Evolutionary conservation across 2,888 invertebrate species (phyloP), one percentile per base, ranked within the genome.

Genomic region (Dendrolimus houi): DNA sequence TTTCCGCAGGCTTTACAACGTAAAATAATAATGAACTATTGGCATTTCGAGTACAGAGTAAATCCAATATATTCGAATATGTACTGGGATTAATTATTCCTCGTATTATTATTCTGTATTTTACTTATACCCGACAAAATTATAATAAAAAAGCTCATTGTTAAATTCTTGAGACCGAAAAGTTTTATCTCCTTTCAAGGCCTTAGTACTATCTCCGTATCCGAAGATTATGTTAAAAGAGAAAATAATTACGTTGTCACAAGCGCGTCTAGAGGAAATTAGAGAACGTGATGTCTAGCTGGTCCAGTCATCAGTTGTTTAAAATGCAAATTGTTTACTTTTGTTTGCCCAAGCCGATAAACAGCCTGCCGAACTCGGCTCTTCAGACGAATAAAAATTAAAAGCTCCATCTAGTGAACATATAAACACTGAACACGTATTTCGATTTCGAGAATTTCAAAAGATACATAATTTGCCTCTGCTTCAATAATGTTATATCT

Each of bases 281-380:
- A 81, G 72, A 78, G 74, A 72, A 69, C 72, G 67, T 72, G 65
- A 68, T 71, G 77, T 71, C 69, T 75, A 71, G 74, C 75, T 74
- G 71, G 77, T 72, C 75, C 76, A 79, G 85, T 86, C 85, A 86
- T 85, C 83, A 82, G 83, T 82, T 83, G 79, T 81, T 85, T 87
- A 85, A 85, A 86, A 87, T 88, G 89, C 82, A 87, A 88, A 89
- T 87, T 81, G 75, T 79, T 76, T 74, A 77, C 81, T 82, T 87
- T 87, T 86, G 87, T 87, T 85, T 83, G 76, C 71, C 70, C 68
- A 66, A 64, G 67, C 66, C 75, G 77, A 82, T 83, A 77, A 79
- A 76, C 79, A 74, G 66, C 65, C 67, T 64, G 61, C 72, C 29
- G 29, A 29, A 29, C 29, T 29, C 29, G 29, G 29, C 29, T 29